These are phyloP conservation scores for Plutomurus gul DNA, from an alignment of 1,140 invertebrate genomes.

Conservation along the genomic window DNA sequence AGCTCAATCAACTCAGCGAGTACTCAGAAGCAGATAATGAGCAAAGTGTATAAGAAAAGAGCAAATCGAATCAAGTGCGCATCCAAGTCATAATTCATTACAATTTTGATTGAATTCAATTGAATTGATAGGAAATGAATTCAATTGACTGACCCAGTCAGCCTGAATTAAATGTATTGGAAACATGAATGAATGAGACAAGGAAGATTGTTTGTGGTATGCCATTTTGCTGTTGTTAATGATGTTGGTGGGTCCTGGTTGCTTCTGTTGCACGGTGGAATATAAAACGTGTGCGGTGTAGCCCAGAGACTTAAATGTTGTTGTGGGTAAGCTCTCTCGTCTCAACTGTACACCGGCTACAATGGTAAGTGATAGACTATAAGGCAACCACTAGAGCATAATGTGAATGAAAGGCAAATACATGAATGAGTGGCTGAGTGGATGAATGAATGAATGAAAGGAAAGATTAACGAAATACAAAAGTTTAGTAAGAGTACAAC, in stretches of 20 bases:
- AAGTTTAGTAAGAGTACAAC: background rate
- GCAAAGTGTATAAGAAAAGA: background rate
- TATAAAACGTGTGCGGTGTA: too few species aligned
- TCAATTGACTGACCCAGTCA: background rate
- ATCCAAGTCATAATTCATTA: slow-evolving; percentile 21
- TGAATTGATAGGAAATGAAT: background rate
- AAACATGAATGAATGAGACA: background rate
- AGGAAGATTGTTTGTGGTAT: too few species aligned
- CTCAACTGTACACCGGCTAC: background rate
- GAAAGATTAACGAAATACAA: background rate
- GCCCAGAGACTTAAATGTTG: too few species aligned
- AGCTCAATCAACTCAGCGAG: slow-evolving; percentile 2
- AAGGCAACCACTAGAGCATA: too few species aligned
- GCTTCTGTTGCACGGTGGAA: too few species aligned
- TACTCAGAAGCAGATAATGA: background rate
- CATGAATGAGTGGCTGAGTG: slow-evolving; percentile 1
- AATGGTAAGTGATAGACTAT: background rate
- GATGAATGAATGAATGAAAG: slow-evolving; percentile 4
- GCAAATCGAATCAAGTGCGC: background rate
- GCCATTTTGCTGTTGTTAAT: too few species aligned
- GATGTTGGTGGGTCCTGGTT: too few species aligned
- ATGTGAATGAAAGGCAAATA: background rate
- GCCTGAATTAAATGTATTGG: background rate
- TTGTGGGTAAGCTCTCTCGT: too few species aligned
- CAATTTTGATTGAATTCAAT: background rate